Base-by-base conservation (phyloP, 2,888 invertebrate species). In the Margaritifera margaritifera region DNA sequence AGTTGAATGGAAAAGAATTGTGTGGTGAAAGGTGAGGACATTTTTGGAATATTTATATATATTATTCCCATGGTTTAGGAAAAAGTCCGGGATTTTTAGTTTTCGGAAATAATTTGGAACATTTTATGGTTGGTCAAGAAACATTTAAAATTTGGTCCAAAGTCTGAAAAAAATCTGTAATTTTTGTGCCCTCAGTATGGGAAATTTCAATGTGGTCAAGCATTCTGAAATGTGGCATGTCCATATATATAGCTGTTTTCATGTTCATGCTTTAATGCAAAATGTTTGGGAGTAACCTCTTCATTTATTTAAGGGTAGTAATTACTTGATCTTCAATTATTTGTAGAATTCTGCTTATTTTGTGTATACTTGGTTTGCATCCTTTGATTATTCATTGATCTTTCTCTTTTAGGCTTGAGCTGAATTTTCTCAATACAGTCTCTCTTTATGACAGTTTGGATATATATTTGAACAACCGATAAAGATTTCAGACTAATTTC, bases 1-100 rank as follows among this genome's bases (percentile, higher is more conserved):
- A 99, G 90, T 91, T 99, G 82, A 98, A 99, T 91, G 98, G 98
- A 57, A 97, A 96, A 91, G 97, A 98, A 87, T 92, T 99, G 79
- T 92, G 97, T 69, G 98, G 98, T 24, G 98, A 98, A 93, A 94
- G 97, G 97, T 89, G 74, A 74, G 79, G 58, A 24, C 18, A 6
- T 55, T 55, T 19, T 18, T 22, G 15, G 24, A 55, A 62, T 50
- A 62, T 19, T 62, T 61, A 8, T 15, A 11, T 22, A 18, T 11
- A 31, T 42, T 11, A 31, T 31, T 61, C 15, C 42, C 24, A 19
- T 31, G 19, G 53, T n/a, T n/a, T 19, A 53, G 53, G 19, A 18
- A 53, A 53, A 19, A 53, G 53, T 15, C 18, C 15, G 15, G 53
- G 18, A 15, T 53, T 53, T 18, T 18, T 53, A 18, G 15, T 19